Evolutionary conservation across 2,113 vertebrate species (phyloP).

Genomic region (Naja naja): DNA sequence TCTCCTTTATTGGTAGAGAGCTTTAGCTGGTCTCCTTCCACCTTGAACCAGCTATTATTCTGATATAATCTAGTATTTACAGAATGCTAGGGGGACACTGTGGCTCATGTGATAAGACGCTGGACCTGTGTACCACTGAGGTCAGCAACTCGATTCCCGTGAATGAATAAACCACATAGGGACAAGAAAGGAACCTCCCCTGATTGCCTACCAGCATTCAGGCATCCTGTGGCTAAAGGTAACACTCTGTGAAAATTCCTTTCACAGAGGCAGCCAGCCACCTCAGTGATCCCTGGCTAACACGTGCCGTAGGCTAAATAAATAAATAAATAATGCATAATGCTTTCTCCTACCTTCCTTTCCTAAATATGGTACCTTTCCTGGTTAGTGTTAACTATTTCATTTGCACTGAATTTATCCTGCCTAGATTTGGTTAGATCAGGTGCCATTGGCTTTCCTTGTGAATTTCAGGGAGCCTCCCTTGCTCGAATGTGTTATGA

Average conservation of each 20-base stretch:
- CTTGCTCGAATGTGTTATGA: not conserved
- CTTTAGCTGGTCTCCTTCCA: not conserved
- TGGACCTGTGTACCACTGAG: too few species aligned
- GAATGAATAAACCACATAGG: too few species aligned
- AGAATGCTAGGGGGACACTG: not conserved
- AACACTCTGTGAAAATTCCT: too few species aligned
- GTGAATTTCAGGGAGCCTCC: not conserved
- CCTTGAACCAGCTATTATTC: not conserved
- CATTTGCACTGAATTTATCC: not conserved
- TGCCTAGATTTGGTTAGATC: not conserved
- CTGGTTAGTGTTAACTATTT: not conserved
- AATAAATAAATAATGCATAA: not conserved
- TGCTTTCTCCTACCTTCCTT: not conserved
- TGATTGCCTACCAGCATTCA: too few species aligned
- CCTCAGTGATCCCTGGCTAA: too few species aligned
- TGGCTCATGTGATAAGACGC: too few species aligned
- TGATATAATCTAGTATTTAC: not conserved
- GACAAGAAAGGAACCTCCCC: too few species aligned
- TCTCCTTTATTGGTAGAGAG: not conserved
- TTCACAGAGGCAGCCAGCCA: too few species aligned
- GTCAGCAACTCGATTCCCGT: too few species aligned
- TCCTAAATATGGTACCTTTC: not conserved
- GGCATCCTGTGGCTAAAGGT: too few species aligned
- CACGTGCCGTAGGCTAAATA: too few species aligned
- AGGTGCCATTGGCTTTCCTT: not conserved